Percentiles rank a stretch among this genome's conserved stretches.
phyloP scores from a whole-genome alignment of 2,888 invertebrate species.

The Argyresthia goedartella region DNA sequence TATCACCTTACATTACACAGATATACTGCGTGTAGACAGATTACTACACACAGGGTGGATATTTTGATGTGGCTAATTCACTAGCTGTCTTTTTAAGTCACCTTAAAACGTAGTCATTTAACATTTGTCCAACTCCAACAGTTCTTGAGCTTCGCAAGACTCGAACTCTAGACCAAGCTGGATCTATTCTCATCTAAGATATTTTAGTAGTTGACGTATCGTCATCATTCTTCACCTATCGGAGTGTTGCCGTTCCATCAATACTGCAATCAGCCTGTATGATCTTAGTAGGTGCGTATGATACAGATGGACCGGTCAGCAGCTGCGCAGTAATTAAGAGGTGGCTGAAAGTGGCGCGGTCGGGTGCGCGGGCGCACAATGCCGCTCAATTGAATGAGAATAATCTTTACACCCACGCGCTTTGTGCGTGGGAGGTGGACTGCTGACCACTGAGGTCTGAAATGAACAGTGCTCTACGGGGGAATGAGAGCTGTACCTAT shows the following conservation, averaged over 20 bases:
- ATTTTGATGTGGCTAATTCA: background rate
- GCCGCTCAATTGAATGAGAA: conserved; percentile 70
- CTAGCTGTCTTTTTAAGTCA: too few relatives aligned
- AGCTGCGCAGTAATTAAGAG: conserved; percentile 69
- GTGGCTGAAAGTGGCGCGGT: conserved; percentile 43
- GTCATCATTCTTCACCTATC: too few relatives aligned
- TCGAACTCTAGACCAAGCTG: too few relatives aligned
- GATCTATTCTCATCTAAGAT: too few relatives aligned
- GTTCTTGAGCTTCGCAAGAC: too few relatives aligned
- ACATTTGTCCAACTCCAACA: too few relatives aligned
- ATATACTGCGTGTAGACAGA: conserved; percentile 42
- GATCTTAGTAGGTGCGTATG: conserved; percentile 45
- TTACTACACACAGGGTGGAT: conserved; percentile 37
- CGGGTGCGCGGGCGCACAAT: conserved; percentile 59
- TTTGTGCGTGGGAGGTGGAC: conserved; percentile 62
- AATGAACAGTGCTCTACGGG: conserved; percentile 36
- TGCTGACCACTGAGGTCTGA: conserved; percentile 45
- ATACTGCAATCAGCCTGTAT: too few relatives aligned
- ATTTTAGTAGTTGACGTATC: too few relatives aligned
- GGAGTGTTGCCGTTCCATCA: too few relatives aligned
- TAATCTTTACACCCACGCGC: conserved; percentile 71
- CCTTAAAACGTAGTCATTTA: too few relatives aligned
- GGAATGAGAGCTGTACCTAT: background rate
- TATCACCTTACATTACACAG: conserved; percentile 60
- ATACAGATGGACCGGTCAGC: conserved; percentile 64